Evolutionary conservation across 2,113 vertebrate species (phyloP).

Genomic region (Cyanoliseus patagonus): DNA sequence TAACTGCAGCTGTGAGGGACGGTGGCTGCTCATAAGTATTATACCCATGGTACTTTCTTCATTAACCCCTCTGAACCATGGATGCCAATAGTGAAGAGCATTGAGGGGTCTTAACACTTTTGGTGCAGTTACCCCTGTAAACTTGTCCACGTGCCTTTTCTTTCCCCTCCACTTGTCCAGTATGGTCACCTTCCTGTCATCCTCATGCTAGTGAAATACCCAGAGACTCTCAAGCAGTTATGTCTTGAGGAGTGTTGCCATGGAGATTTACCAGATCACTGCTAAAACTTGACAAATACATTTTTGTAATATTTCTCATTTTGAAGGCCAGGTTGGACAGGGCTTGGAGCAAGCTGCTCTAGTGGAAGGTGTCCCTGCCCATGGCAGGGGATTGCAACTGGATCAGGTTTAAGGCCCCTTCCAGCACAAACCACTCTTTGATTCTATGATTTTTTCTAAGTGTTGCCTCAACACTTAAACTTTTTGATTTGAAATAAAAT

Average conservation of each 20-base stretch:
- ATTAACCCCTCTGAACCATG: background rate
- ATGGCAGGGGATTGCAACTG: background rate
- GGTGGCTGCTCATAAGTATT: fast-evolving
- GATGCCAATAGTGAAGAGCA: background rate
- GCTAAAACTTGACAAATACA: background rate
- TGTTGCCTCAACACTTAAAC: background rate
- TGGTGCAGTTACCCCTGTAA: background rate
- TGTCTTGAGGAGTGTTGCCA: background rate
- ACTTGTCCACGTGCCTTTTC: background rate
- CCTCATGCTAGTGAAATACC: background rate
- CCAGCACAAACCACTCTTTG: background rate
- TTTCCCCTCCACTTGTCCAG: background rate
- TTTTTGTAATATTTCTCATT: background rate
- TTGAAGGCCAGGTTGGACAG: background rate
- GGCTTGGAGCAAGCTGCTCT: background rate
- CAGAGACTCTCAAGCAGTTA: background rate
- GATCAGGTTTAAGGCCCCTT: background rate
- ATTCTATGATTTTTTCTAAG: background rate
- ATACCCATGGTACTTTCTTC: background rate
- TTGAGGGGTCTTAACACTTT: background rate
- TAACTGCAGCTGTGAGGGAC: background rate
- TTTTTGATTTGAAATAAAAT: background rate
- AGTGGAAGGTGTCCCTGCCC: background rate
- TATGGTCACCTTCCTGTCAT: fast-evolving
- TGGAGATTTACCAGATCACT: background rate